These are phyloP conservation scores for Cotesia typhae DNA, from an alignment of 1,140 invertebrate species.

Conservation along the genomic window DNA sequence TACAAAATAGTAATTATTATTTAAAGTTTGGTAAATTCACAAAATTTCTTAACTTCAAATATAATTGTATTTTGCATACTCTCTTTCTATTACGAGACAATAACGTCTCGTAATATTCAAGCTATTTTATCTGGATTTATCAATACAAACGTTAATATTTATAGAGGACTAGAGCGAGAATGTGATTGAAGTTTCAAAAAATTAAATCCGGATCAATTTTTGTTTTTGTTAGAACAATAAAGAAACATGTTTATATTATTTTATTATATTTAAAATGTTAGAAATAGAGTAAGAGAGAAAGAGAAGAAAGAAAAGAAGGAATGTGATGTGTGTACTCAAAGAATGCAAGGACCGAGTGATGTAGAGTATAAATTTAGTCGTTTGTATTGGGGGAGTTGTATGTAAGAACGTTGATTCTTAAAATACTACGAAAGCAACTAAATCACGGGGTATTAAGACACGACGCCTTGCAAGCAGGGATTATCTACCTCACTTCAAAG, in stretches of 20 bases:
- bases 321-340: neutral
- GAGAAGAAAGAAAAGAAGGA: neutral
- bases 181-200: too few relatives aligned
- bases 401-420: slow-evolving; percentile 58
- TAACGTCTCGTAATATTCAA: too few relatives aligned
- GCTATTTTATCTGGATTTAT: too few relatives aligned
- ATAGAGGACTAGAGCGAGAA: too few relatives aligned
- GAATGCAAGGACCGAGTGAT: neutral
- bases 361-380: slow-evolving; percentile 37
- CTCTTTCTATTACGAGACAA: too few relatives aligned
- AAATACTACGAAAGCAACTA: slow-evolving; percentile 65
- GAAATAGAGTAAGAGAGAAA: neutral
- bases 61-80: too few relatives aligned
- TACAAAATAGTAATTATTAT: too few relatives aligned
- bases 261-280: neutral
- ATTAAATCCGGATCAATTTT: neutral
- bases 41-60: too few relatives aligned
- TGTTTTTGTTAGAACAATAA: slow-evolving; percentile 7
- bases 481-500: slow-evolving; percentile 65
- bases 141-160: neutral
- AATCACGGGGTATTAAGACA: slow-evolving; percentile 64
- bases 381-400: slow-evolving; percentile 23
- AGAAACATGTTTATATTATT: slow-evolving; percentile 12
- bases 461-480: slow-evolving; percentile 61
- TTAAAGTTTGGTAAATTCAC: too few relatives aligned